These are phyloP conservation scores for Spodoptera litura DNA, from an alignment of 1,140 invertebrate species.

Conservation along the genomic window DNA sequence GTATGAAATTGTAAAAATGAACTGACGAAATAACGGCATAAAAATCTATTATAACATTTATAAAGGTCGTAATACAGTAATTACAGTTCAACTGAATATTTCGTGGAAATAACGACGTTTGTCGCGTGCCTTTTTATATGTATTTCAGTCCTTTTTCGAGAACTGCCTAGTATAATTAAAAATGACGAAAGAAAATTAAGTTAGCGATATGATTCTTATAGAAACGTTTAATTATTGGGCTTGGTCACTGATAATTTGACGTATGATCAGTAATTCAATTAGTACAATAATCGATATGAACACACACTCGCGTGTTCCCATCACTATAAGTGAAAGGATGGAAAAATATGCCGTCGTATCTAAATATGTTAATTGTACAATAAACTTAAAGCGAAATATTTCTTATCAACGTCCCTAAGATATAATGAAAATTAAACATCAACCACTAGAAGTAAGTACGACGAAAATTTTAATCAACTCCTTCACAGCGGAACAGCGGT, in stretches of 20 bases:
- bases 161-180: slow-evolving; percentile 20
- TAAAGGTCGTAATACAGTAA: slow-evolving; percentile 28
- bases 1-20: slow-evolving; percentile 67
- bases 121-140: slow-evolving; percentile 26
- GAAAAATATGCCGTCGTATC: background rate
- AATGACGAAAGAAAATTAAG: slow-evolving; percentile 3
- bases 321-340: background rate
- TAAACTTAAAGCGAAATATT: background rate
- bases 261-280: background rate
- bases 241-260: background rate
- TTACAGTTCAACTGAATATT: slow-evolving; percentile 23
- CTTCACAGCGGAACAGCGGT: background rate
- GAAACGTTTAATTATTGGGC: background rate
- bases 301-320: background rate
- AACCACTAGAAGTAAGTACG: slow-evolving; percentile 8
- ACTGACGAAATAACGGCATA: slow-evolving; percentile 64
- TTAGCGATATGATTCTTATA: slow-evolving; percentile 16
- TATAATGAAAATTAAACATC: slow-evolving; percentile 9
- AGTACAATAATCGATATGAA: background rate
- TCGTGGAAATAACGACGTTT: slow-evolving; percentile 19
- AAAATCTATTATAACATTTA: slow-evolving; percentile 38
- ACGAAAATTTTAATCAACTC: slow-evolving; percentile 22
- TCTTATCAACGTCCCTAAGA: background rate
- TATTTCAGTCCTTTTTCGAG: slow-evolving; percentile 15
- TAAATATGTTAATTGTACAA: background rate